Evolutionary conservation across 2,888 invertebrate species (phyloP).

Genomic region (Nephrotoma appendiculata): DNA sequence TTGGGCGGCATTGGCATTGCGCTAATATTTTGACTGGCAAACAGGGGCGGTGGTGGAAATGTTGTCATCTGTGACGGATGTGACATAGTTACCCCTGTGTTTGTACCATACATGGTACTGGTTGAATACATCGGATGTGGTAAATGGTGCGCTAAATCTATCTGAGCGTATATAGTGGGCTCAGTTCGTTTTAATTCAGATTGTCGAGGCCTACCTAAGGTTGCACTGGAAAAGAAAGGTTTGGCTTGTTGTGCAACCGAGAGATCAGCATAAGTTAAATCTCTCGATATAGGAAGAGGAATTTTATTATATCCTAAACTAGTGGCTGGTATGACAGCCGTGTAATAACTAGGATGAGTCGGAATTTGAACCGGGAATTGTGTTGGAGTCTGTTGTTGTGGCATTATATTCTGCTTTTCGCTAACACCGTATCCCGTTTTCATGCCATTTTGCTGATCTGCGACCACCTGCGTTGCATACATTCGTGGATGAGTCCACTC

Average conservation of each 20-base stretch:
- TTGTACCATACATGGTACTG: constrained; percentile 30
- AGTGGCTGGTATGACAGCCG: constrained; percentile 5
- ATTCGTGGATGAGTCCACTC: constrained; percentile 31
- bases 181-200: constrained; percentile 29
- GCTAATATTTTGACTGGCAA: constrained; percentile 20
- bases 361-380: constrained; percentile 5
- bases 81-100: constrained; percentile 32
- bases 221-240: constrained; percentile 29
- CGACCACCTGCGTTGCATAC: constrained; percentile 31
- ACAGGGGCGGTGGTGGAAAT: constrained; percentile 29
- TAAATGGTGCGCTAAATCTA: constrained; percentile 31
- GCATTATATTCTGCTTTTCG: background rate
- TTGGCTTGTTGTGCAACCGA: constrained; percentile 17
- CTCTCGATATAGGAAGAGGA: background rate
- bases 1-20: background rate
- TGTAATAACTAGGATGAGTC: background rate
- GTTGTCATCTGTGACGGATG: constrained; percentile 33
- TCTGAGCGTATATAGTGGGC: constrained; percentile 34
- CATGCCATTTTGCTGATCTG: constrained; percentile 31
- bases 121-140: constrained; percentile 28
- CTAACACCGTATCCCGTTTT: constrained; percentile 15
- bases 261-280: background rate
- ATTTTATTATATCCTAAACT: constrained; percentile 9
- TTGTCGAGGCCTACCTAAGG: constrained; percentile 30
- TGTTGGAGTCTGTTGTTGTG: constrained; percentile 1